Conservation (phyloP, 2,888 invertebrate genomes). For the Hoplodrina blanda region DNA sequence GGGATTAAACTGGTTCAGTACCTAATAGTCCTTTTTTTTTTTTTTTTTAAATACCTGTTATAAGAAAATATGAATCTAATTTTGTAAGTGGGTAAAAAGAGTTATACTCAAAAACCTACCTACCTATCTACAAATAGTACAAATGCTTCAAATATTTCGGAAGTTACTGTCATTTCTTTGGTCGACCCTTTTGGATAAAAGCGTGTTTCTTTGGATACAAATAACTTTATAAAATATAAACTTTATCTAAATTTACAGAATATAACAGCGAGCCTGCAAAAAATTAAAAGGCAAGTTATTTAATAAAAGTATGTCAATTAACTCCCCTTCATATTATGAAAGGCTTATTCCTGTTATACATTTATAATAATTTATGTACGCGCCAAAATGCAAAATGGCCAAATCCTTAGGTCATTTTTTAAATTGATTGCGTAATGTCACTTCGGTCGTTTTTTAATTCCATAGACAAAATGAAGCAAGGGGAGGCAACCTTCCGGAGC, state of each 20-base stretch:
- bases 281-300: not conserved
- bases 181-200: not conserved
- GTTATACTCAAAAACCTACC: too few relatives aligned
- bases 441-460: slow-evolving; percentile 38
- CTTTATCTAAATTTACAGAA: too few relatives aligned
- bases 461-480: slow-evolving; percentile 57
- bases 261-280: not conserved
- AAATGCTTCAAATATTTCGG: too few relatives aligned
- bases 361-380: not conserved
- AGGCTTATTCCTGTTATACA: not conserved
- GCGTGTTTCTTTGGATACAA: not conserved
- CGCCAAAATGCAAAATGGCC: slow-evolving; percentile 22
- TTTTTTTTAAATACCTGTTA: too few relatives aligned
- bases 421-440: slow-evolving; percentile 45
- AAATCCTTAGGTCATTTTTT: slow-evolving; percentile 34
- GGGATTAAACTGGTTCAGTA: slow-evolving; percentile 28
- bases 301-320: not conserved
- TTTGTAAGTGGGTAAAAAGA: too few relatives aligned
- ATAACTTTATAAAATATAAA: not conserved
- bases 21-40: too few relatives aligned
- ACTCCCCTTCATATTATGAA: slow-evolving; percentile 6
- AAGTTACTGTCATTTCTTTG: too few relatives aligned
- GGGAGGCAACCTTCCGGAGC: slow-evolving; percentile 65
- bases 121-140: too few relatives aligned
- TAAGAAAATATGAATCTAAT: too few relatives aligned